Evolutionary conservation across 2,797 vertebrate species (phyloP).

Genomic region (Cuculus canorus): DNA sequence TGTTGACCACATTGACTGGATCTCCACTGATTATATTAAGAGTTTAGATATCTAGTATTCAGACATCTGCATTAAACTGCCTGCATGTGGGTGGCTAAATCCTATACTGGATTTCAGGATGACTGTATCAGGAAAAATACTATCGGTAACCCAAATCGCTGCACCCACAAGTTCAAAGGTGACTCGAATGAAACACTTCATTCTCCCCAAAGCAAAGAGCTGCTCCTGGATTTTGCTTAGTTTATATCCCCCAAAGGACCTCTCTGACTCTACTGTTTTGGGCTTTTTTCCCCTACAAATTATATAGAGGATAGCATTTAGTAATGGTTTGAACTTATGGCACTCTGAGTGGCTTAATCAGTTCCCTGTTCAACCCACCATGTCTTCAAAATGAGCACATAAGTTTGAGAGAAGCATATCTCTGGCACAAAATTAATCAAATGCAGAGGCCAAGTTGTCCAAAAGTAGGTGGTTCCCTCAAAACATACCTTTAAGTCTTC

Average conservation of each 20-base stretch:
- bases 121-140: not conserved
- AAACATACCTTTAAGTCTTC: slow-evolving; percentile 35
- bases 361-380: not conserved
- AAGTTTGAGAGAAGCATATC: not conserved
- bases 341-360: not conserved
- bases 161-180: not conserved
- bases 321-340: not conserved
- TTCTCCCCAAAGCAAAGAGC: not conserved
- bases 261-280: not conserved
- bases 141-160: not conserved
- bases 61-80: not conserved
- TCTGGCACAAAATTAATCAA: not conserved
- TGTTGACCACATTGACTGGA: not conserved
- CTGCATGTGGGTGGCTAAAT: not conserved
- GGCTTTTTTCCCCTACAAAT: not conserved
- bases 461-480: not conserved
- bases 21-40: not conserved
- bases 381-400: not conserved
- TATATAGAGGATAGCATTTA: not conserved
- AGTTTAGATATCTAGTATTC: not conserved
- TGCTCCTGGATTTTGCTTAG: not conserved
- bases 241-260: not conserved
- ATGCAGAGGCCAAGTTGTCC: not conserved
- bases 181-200: not conserved
- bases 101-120: not conserved